Evolutionary conservation across 2,888 invertebrate species (phyloP).

Genomic region (Enchytraeus crypticus): DNA sequence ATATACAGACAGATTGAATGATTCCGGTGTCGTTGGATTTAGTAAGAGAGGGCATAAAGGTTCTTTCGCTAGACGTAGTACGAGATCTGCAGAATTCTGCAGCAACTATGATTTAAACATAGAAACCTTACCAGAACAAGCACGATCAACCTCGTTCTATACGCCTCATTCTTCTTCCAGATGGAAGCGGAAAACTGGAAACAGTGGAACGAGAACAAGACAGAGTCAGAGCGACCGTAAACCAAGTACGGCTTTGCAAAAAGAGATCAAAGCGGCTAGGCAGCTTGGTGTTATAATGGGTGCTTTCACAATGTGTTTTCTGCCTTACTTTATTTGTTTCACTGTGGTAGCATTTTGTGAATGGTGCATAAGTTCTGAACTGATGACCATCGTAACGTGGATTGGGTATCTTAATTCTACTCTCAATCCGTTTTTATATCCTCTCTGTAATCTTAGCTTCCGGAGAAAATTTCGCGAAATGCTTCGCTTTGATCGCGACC

Average conservation of each 20-base stretch:
- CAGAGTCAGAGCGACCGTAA: not conserved
- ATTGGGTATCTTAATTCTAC: constrained; percentile 53
- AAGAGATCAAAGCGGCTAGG: constrained; percentile 53
- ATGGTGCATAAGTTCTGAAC: constrained; percentile 48
- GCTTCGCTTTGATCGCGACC: constrained; percentile 19
- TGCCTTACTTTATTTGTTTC: constrained; percentile 57
- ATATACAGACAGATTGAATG: too few species aligned
- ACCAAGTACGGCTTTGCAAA: constrained; percentile 33
- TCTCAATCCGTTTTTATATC: constrained; percentile 53
- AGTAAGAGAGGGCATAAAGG: not conserved
- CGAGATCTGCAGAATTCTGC: not conserved
- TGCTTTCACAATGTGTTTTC: constrained; percentile 56
- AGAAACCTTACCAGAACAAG: not conserved
- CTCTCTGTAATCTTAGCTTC: constrained; percentile 52
- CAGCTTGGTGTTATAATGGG: constrained; percentile 57
- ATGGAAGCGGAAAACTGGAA: not conserved
- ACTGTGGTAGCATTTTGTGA: constrained; percentile 54
- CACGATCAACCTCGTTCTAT: not conserved
- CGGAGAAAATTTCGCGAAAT: constrained; percentile 46
- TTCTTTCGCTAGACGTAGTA: not conserved
- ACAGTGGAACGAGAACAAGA: not conserved
- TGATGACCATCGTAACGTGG: constrained; percentile 52
- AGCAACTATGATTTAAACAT: too few species aligned
- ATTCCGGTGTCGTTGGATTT: too few species aligned
- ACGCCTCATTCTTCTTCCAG: not conserved